Evolutionary conservation across 1,140 invertebrate species (phyloP).

Genomic region (Aphaenogaster rudis): DNA sequence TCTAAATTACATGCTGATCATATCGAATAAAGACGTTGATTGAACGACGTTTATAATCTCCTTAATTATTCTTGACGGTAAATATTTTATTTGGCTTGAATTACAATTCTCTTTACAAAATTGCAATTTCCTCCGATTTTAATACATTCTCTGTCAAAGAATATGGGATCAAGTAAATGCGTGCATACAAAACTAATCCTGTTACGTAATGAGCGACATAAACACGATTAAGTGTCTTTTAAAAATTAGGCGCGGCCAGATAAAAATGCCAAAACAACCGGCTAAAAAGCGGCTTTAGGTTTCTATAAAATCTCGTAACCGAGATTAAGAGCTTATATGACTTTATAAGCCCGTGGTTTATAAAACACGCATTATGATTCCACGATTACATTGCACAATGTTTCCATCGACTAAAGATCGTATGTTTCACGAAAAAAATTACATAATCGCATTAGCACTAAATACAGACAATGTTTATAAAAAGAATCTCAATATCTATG

Average conservation of each 20-base stretch:
- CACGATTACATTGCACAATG: not conserved
- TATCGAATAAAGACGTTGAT: not conserved
- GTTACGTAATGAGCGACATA: not conserved
- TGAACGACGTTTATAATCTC: not conserved
- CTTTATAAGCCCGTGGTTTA: not conserved
- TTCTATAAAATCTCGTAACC: not conserved
- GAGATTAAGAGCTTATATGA: slow-evolving; percentile 19
- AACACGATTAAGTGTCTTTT: not conserved
- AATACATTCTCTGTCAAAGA: slow-evolving; percentile 2
- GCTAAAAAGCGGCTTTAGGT: not conserved
- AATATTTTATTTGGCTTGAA: slow-evolving; percentile 5
- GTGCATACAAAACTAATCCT: not conserved
- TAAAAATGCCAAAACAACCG: not conserved
- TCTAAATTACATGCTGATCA: not conserved
- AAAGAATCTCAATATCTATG: not conserved
- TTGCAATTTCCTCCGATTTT: not conserved
- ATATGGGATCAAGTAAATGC: not conserved
- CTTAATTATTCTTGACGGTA: not conserved
- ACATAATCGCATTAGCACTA: not conserved
- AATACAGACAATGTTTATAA: not conserved
- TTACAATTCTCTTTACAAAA: not conserved
- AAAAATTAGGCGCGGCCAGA: not conserved
- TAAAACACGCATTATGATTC: not conserved
- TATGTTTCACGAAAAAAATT: not conserved
- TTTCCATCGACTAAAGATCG: not conserved